Evolutionary conservation across 2,797 vertebrate species (phyloP).

Genomic region (Bovichtus diacanthus): DNA sequence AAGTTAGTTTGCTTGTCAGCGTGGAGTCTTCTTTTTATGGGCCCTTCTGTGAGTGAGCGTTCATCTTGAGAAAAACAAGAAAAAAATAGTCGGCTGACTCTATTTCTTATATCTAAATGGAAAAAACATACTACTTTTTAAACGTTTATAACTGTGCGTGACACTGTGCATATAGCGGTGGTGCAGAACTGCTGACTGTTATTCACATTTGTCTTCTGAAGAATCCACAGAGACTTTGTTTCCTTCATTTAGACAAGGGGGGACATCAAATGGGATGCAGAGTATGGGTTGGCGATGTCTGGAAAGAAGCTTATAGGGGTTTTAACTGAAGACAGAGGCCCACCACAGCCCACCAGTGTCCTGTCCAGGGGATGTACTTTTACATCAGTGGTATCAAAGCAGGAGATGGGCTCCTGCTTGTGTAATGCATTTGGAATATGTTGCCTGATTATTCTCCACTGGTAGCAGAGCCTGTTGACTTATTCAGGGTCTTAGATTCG

Average conservation of each 20-base stretch:
- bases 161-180: conserved; percentile 1
- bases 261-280: conserved; percentile 40
- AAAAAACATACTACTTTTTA: conserved; percentile 27
- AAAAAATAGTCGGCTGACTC: conserved; percentile 9
- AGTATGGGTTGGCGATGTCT: conserved; percentile 53
- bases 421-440: conserved; percentile 43
- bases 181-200: conserved; percentile 35
- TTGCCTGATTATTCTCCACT: conserved; percentile 16
- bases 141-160: conserved; percentile 27
- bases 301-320: conserved; percentile 69
- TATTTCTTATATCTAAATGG: conserved; percentile 29
- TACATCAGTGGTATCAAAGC: conserved; percentile 40
- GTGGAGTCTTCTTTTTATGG: conserved; percentile 33
- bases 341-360: conserved; percentile 60
- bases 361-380: conserved; percentile 30
- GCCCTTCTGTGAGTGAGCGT: conserved; percentile 19
- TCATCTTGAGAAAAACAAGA: conserved; percentile 26
- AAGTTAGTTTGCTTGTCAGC: conserved; percentile 40
- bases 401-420: conserved; percentile 34
- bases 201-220: conserved; percentile 50
- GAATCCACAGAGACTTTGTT: conserved; percentile 36
- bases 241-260: conserved; percentile 26
- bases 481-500: conserved; percentile 27
- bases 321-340: conserved; percentile 50
- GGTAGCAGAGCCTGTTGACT: conserved; percentile 30